Conservation (phyloP, 2,113 vertebrate species). For the Speoplatyrhinus poulsoni region DNA sequence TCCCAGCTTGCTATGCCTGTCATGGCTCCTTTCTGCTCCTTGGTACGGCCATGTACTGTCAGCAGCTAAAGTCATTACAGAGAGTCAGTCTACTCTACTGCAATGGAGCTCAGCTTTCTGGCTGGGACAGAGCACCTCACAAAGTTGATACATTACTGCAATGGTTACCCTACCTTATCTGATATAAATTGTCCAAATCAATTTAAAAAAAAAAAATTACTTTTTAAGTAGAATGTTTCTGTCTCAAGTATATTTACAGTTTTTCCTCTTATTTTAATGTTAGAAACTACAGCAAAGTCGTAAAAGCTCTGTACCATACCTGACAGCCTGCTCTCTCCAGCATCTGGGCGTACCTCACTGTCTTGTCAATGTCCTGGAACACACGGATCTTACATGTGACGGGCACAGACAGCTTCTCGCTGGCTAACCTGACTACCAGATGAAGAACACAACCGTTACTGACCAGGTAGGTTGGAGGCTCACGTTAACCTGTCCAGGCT, state of each 20-base stretch:
- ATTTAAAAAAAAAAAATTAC: too few relatives aligned
- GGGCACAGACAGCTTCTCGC: conserved; percentile 92
- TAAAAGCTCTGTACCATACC: conserved; percentile 68
- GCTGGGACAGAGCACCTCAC: not conserved
- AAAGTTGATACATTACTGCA: too few relatives aligned
- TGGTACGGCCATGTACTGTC: conserved; percentile 94
- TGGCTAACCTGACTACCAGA: conserved; percentile 85
- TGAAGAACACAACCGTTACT: not conserved
- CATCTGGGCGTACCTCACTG: conserved; percentile 92
- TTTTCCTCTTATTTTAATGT: not conserved
- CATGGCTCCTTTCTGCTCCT: conserved; percentile 94
- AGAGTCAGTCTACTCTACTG: not conserved
- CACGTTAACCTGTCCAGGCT: too few relatives aligned
- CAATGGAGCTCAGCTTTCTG: not conserved
- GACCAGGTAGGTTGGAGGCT: not conserved
- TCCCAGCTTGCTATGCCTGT: conserved; percentile 91
- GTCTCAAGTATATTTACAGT: not conserved
- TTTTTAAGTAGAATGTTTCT: not conserved
- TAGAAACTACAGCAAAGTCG: not conserved
- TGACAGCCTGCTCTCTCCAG: conserved; percentile 96
- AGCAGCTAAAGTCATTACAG: conserved; percentile 79
- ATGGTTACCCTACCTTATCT: too few relatives aligned
- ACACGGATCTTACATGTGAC: conserved; percentile 97
- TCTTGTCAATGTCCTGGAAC: conserved; percentile 92
- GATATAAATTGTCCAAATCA: too few relatives aligned